Evolutionary conservation across 2,797 vertebrate genomes (phyloP), one percentile per base, ranked within the genome.

Genomic region (Kryptolebias ocellatus): DNA sequence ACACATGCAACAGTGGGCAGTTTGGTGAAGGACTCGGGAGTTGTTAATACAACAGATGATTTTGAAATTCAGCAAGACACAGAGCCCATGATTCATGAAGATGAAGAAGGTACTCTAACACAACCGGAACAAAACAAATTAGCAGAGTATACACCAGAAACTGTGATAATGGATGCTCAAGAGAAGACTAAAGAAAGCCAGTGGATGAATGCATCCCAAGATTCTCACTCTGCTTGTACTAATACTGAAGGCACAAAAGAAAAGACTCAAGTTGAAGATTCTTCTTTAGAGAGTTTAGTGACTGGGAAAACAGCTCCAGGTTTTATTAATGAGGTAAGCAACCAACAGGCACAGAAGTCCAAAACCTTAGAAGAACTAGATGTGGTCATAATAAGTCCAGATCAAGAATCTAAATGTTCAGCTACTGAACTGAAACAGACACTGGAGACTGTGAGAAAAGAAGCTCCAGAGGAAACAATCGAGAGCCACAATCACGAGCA

Each of bases 341-440:
- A 29, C 0, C 53, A 64, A 50, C 18, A 52, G 3, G 0, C 31
- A 15, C 37, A 69, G n/a, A 53, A 4, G 39, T 0, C 53, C 12
- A 0, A 16, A 46, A 17, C 5, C 0, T 0, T 6, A 51, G 2
- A 0, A 18, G 20, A 27, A 2, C 61, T 64, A 46, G 50, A 66
- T 56, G 39, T 16, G 12, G 45, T 59, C 0, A 29, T 47, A 15
- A 31, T 20, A n/a, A 72, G 47, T n/a, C 18, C 29, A 37, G 37
- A 37, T 6, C 14, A 44, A 50, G 12, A 53, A 50, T 58, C 42
- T 1, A 31, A 67, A 70, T 1, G 3, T 54, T 3, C 53, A 55
- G 37, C 17, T 16, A 4, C 5, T 31, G n/a, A 50, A 1, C 27
- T 37, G 7, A 28, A 45, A 46, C 44, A 27, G 47, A 59, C 14